phyloP scores from a whole-genome alignment of 2,797 vertebrate genomes.

The Sebastes iracundus region DNA sequence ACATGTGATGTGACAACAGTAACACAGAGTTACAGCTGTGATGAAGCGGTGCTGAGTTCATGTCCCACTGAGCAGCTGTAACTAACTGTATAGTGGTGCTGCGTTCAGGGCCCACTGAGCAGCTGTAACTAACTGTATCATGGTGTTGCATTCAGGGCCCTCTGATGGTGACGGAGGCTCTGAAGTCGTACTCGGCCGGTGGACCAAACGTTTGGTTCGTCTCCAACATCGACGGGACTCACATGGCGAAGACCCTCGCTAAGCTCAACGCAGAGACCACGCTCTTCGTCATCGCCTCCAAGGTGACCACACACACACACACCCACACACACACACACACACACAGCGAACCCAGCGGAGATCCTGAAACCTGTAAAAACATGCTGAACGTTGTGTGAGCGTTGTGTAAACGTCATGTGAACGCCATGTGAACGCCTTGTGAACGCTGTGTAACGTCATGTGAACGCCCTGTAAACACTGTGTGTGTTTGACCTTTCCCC shows the following conservation, averaged over 20 bases:
- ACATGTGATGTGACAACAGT: too few species aligned
- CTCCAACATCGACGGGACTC: conserved; percentile 98
- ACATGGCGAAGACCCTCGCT: conserved; percentile 92
- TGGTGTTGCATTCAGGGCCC: conserved; percentile 81
- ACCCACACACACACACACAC: neutral
- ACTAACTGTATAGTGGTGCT: neutral
- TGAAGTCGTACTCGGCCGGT: conserved; percentile 91
- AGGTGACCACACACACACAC: conserved; percentile 78
- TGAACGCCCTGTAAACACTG: neutral
- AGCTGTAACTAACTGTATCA: neutral
- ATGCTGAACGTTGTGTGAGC: too few species aligned
- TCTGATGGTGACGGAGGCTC: conserved; percentile 96
- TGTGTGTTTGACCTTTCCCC: neutral
- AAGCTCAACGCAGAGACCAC: conserved; percentile 89
- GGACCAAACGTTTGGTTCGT: conserved; percentile 97
- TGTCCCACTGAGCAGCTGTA: neutral
- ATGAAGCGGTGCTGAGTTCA: neutral
- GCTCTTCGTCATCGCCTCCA: conserved; percentile 95
- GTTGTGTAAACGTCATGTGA: neutral
- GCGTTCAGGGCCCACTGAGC: neutral
- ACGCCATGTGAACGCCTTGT: neutral
- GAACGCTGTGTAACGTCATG: neutral
- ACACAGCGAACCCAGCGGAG: too few species aligned
- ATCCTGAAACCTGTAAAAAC: too few species aligned
- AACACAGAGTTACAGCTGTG: too few species aligned